Conservation (phyloP, 2,888 invertebrate genomes). For the Drosophila anomalata region DNA sequence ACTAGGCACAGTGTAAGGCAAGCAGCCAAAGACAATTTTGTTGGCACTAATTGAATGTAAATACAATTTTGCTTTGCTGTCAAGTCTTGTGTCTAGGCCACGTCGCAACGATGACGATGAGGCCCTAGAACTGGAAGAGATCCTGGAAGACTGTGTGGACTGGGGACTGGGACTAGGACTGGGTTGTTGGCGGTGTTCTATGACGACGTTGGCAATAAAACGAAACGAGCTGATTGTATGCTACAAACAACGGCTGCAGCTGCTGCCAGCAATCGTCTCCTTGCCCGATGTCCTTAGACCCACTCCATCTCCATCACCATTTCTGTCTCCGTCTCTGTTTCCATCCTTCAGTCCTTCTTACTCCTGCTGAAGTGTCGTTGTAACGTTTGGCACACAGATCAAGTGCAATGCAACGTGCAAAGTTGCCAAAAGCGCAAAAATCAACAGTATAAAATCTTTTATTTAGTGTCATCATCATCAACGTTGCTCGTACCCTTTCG, state of each 20-base stretch:
- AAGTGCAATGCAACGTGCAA: constrained; percentile 80
- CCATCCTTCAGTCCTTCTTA: constrained; percentile 22
- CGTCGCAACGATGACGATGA: constrained; percentile 37
- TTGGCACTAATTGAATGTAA: constrained; percentile 80
- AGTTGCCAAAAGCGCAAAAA: constrained; percentile 78
- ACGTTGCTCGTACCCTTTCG: constrained; percentile 38
- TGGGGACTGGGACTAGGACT: constrained; percentile 20
- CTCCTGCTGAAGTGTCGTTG: constrained; percentile 69
- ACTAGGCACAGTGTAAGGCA: constrained; percentile 60
- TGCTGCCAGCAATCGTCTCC: constrained; percentile 31
- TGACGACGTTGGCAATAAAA: constrained; percentile 76
- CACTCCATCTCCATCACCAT: constrained; percentile 1
- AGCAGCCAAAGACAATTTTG: constrained; percentile 79
- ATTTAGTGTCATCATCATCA: constrained; percentile 77
- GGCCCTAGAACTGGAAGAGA: constrained; percentile 13
- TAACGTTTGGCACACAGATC: constrained; percentile 80
- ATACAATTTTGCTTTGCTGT: constrained; percentile 80
- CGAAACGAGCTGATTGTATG: constrained; percentile 77
- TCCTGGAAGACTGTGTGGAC: background rate
- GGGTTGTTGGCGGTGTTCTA: constrained; percentile 43
- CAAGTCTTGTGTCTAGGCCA: constrained; percentile 78
- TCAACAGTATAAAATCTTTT: constrained; percentile 79
- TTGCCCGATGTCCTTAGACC: constrained; percentile 9
- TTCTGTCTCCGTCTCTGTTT: constrained; percentile 21
- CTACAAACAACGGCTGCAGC: constrained; percentile 65